phyloP scores from a whole-genome alignment of 2,888 invertebrate species.

The Drosophila meridiana region DNA sequence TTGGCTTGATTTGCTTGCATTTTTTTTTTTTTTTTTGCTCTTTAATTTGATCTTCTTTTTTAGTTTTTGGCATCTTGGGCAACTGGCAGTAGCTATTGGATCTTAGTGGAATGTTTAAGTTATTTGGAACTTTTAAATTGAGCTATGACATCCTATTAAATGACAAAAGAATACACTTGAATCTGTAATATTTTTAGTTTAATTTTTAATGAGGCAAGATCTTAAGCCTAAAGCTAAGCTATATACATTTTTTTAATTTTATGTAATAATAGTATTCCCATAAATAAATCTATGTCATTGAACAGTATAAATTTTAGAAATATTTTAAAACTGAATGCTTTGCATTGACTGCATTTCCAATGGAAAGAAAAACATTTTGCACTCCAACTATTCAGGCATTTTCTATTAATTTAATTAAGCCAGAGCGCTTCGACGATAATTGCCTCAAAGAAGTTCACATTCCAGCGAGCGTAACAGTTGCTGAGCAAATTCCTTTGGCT shows the following conservation, averaged over 20 bases:
- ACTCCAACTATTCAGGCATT: neutral
- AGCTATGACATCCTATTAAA: neutral
- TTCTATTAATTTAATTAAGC: constrained; percentile 9
- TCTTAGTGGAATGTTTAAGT: neutral
- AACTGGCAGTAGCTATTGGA: constrained; percentile 8
- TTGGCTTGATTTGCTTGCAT: constrained; percentile 63
- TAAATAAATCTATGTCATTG: neutral
- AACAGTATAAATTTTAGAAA: neutral
- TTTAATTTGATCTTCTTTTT: constrained; percentile 11
- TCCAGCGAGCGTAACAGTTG: constrained; percentile 35
- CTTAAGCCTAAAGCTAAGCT: neutral
- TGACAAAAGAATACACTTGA: no score
- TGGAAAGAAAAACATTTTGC: neutral
- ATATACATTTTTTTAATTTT: neutral
- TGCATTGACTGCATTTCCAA: neutral
- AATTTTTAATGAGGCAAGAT: neutral
- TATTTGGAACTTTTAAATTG: neutral
- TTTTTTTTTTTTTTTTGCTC: constrained; percentile 4
- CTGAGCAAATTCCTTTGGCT: constrained; percentile 40
- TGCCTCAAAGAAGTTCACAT: constrained; percentile 35
- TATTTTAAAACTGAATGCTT: neutral
- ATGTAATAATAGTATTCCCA: neutral
- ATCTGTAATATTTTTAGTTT: no score
- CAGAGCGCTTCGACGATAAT: constrained; percentile 7
- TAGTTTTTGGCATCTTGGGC: constrained; percentile 27